Conservation (phyloP, 2,888 invertebrate genomes). For the Tineola bisselliella region DNA sequence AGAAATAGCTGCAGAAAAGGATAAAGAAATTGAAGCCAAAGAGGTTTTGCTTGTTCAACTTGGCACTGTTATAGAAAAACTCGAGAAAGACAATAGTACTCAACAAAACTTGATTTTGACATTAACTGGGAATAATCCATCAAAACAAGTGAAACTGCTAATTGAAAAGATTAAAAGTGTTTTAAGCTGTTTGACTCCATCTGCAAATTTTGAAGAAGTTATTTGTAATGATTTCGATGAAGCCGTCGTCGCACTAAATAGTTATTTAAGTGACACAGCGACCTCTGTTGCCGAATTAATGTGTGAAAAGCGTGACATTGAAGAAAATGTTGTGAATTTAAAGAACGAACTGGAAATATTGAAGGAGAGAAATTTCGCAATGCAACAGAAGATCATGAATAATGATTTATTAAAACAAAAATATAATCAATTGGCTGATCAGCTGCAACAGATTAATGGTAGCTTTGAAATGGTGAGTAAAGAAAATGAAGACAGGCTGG, state of each 20-base stretch:
- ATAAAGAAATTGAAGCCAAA: constrained; percentile 19
- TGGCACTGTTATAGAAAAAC: background rate
- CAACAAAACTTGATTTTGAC: background rate
- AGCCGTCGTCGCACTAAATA: constrained; percentile 16
- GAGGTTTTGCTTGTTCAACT: constrained; percentile 22
- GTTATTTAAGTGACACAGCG: background rate
- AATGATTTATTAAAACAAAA: constrained; percentile 1
- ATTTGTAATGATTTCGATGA: constrained; percentile 12
- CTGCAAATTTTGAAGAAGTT: background rate
- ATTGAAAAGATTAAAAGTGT: background rate
- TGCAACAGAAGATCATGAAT: background rate
- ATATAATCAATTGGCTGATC: background rate
- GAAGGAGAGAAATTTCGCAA: background rate
- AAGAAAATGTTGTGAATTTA: background rate
- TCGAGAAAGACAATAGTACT: background rate
- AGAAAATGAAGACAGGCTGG: constrained; percentile 18
- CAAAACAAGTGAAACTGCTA: background rate
- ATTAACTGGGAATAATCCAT: background rate
- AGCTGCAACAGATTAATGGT: background rate
- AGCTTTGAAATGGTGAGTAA: background rate
- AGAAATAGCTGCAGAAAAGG: constrained; percentile 18
- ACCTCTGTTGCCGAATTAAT: background rate
- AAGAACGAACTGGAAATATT: background rate
- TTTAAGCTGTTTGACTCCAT: background rate
- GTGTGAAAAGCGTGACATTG: background rate